Evolutionary conservation across 2,113 vertebrate genomes (phyloP).

Genomic region (Physeter macrocephalus): DNA sequence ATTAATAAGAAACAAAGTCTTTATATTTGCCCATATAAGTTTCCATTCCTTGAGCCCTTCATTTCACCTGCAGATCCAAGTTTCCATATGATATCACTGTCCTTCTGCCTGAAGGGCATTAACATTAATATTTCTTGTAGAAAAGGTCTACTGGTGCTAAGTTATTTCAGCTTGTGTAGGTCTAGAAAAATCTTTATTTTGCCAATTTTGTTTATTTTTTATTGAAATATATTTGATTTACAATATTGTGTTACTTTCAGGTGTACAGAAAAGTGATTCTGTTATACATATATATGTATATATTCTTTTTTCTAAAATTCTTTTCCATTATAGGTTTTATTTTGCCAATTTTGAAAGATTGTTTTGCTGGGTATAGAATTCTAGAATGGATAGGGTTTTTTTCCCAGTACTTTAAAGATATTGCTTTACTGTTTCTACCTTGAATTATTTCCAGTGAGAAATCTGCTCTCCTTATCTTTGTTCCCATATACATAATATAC

Average conservation of each 20-base stretch:
- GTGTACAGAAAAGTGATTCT: neutral
- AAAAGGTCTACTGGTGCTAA: neutral
- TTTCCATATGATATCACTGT: neutral
- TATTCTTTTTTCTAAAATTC: neutral
- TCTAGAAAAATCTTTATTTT: neutral
- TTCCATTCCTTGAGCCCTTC: neutral
- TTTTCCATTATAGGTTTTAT: neutral
- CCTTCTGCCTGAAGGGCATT: neutral
- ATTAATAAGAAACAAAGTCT: neutral
- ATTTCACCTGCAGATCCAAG: neutral
- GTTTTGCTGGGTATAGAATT: neutral
- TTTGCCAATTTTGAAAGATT: neutral
- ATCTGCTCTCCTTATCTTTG: neutral
- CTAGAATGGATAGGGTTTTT: neutral
- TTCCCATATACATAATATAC: neutral
- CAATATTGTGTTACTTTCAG: neutral
- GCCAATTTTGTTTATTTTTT: neutral
- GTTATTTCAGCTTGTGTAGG: neutral
- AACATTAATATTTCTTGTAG: neutral
- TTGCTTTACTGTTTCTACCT: neutral
- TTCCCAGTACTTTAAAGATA: neutral
- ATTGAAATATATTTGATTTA: neutral
- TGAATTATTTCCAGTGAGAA: neutral
- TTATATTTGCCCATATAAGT: neutral
- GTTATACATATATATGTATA: neutral